phyloP scores from a whole-genome alignment of 2,113 vertebrate genomes.

The Jacana jacana region DNA sequence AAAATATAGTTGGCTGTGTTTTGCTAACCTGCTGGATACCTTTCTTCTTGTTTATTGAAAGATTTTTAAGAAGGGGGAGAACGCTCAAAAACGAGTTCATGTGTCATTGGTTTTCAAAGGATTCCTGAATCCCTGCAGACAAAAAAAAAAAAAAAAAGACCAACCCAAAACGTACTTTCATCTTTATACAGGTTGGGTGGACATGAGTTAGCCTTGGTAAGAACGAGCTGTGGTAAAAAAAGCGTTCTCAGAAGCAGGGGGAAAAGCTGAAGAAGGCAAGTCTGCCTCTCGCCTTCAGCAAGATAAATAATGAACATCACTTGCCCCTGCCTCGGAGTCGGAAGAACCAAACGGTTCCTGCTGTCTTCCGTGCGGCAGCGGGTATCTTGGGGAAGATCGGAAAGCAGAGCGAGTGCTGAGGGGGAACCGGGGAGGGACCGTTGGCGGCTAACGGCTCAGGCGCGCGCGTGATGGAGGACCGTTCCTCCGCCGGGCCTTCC shows the following conservation, averaged over 20 bases:
- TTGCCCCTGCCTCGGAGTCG: not conserved
- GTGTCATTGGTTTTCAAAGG: not conserved
- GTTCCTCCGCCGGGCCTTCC: accelerated
- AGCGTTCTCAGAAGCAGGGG: not conserved
- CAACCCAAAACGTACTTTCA: not conserved
- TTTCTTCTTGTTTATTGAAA: conserved; percentile 5
- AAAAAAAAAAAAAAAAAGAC: not conserved
- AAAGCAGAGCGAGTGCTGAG: not conserved
- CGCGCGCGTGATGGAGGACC: not conserved
- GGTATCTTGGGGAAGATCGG: not conserved
- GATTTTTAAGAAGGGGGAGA: conserved; percentile 18
- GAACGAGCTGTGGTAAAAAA: not conserved
- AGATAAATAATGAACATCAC: too few relatives aligned
- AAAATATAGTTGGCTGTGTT: conserved; percentile 44
- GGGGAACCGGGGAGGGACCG: too few relatives aligned
- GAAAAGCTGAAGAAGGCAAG: not conserved
- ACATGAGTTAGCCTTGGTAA: not conserved
- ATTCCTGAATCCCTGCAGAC: not conserved
- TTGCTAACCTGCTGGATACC: conserved; percentile 41
- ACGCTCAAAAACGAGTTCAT: conserved; percentile 21
- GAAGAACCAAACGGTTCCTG: not conserved
- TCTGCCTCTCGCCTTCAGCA: not conserved
- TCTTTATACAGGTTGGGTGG: not conserved
- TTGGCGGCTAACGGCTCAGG: not conserved
- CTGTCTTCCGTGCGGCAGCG: not conserved